Evolutionary conservation across 2,113 vertebrate genomes (phyloP).

Genomic region (Equus quagga): DNA sequence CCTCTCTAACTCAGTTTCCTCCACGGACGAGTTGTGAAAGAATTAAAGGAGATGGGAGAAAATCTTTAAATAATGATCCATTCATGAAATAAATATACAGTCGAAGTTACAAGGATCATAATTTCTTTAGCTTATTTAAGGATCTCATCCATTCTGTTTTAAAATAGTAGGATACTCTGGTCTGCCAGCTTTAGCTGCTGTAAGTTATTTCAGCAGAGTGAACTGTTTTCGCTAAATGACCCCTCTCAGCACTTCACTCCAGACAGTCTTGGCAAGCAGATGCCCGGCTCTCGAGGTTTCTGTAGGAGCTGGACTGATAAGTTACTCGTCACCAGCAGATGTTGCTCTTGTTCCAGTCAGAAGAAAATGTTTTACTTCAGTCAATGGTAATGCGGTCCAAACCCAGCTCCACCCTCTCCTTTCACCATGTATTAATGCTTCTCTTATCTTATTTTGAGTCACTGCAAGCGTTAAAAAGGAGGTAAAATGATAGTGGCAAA

Average conservation of each 20-base stretch:
- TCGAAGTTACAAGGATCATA: neutral
- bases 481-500: neutral
- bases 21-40: neutral
- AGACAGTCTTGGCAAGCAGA: neutral
- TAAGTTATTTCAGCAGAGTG: neutral
- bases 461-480: neutral
- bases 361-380: neutral
- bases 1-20: neutral
- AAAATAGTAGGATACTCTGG: neutral
- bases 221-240: constrained; percentile 2
- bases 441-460: neutral
- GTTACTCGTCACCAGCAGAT: neutral
- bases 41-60: neutral
- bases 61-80: neutral
- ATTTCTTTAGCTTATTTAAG: neutral
- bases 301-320: neutral
- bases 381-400: neutral
- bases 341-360: neutral
- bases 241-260: neutral
- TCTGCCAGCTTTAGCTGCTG: neutral
- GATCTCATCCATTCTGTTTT: neutral
- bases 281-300: neutral
- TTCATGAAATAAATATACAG: neutral
- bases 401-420: neutral
- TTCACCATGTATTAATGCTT: neutral